Evolutionary conservation across 1,140 invertebrate species (phyloP), one percentile per base, ranked within the genome.

Genomic region (Luehdorfia chinensis): DNA sequence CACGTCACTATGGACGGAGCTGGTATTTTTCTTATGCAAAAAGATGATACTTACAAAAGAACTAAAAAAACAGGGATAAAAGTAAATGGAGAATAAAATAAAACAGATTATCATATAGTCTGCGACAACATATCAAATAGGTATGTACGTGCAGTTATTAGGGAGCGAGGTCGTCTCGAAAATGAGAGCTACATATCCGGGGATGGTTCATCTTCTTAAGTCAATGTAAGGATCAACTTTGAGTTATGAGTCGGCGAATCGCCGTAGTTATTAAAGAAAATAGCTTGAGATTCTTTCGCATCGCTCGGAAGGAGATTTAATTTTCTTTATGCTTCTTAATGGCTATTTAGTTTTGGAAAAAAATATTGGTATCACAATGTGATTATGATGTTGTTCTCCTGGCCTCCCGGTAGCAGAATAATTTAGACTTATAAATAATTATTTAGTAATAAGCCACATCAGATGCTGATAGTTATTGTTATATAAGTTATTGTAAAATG

Each of bases 121-220:
- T 39, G 9, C 16, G 7, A 1, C 14, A 15, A 31, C 28, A 11
- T 18, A 36, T 37, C 23, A 49, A 49, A 27, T 49, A 39, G 27
- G 36, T 49, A 55, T n/a, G n/a, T 11, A 67, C 56, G 39, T 14
- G 30, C 59, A 60, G 55, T 66, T 66, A 73, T 68, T 61, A 66
- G 28, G 46, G 37, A 49, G 51, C 50, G 27, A 31, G 51, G 53
- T 51, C 21, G 53, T 39, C 43, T 39, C 47, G 52, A 55, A 61
- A 68, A 66, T 66, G 67, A 63, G 49, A 50, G 61, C 36, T 50
- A 63, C 62, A 68, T 61, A 73, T 70, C 66, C 55, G 37, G 27
- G 59, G 54, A 57, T 56, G 61, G 66, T 73, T 66, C 69, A 64
- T 76, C 67, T 61, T 69, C 67, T 68, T 78, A 66, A 70, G 65